Evolutionary conservation across 2,888 invertebrate genomes (phyloP).

Genomic region (Stenchaetothrips biformis): DNA sequence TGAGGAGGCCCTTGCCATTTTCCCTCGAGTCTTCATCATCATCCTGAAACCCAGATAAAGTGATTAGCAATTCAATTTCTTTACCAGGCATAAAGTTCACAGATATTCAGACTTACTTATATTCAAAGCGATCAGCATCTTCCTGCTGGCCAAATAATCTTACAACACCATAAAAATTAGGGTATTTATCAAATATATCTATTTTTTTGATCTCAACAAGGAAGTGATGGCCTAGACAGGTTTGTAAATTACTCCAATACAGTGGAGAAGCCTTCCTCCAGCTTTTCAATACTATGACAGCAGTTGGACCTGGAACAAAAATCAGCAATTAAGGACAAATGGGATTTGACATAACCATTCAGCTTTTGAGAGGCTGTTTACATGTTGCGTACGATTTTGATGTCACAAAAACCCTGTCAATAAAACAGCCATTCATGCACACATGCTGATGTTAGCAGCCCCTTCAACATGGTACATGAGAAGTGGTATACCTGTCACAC

Average conservation of each 20-base stretch:
- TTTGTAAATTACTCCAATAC: not conserved
- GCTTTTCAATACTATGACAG: not conserved
- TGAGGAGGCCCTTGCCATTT: not conserved
- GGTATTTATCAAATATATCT: not conserved
- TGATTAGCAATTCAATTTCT: too few species aligned
- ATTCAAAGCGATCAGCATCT: constrained; percentile 4
- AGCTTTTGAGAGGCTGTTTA: not conserved
- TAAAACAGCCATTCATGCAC: not conserved
- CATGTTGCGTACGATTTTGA: not conserved
- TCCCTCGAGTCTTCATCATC: not conserved
- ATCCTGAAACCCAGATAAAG: not conserved
- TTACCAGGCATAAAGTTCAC: too few species aligned
- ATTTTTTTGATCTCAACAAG: not conserved
- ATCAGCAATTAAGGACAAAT: not conserved
- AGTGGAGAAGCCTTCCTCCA: not conserved
- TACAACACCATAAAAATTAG: not conserved
- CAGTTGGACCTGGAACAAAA: not conserved
- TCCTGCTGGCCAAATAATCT: not conserved
- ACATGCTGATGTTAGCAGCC: not conserved
- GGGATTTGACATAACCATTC: too few species aligned
- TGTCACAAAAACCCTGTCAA: not conserved
- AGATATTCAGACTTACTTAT: not conserved
- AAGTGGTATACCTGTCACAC: not conserved
- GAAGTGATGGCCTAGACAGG: not conserved
- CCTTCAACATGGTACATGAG: too few species aligned